Percentiles rank a stretch among this genome's conserved stretches.
These are phyloP conservation scores for Sebastes hopkinsi DNA, from an alignment of 2,797 vertebrate genomes.

Conservation along the genomic window DNA sequence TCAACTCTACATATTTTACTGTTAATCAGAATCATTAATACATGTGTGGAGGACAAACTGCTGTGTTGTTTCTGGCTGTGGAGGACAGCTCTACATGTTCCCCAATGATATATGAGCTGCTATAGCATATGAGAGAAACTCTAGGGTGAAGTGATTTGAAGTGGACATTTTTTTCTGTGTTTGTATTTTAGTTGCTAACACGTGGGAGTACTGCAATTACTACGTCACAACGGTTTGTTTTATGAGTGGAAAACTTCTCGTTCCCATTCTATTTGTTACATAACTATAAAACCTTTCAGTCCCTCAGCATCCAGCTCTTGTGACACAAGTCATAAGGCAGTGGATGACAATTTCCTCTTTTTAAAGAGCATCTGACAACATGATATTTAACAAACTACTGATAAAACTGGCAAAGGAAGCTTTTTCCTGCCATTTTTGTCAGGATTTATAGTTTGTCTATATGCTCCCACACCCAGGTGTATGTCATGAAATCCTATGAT, in stretches of 20 bases:
- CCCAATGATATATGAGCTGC: slow-evolving; percentile 8
- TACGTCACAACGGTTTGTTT: not conserved
- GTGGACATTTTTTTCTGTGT: not conserved
- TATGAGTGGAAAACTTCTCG: not conserved
- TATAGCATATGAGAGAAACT: not conserved
- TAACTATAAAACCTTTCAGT: not conserved
- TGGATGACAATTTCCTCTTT: slow-evolving; percentile 12
- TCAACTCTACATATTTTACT: not conserved
- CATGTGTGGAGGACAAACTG: not conserved
- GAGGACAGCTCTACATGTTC: slow-evolving; percentile 18
- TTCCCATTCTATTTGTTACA: slow-evolving; percentile 1
- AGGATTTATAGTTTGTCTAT: not conserved
- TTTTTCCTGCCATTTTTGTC: not conserved
- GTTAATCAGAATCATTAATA: not conserved
- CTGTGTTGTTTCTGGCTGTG: slow-evolving; percentile 12
- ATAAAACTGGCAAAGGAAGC: not conserved
- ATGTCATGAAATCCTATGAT: not conserved
- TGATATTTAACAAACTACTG: not conserved
- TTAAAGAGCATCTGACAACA: not conserved
- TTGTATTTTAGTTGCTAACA: not conserved
- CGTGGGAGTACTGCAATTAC: not conserved
- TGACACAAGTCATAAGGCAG: slow-evolving; percentile 36
- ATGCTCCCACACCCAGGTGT: not conserved
- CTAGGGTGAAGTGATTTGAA: not conserved
- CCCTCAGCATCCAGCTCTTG: not conserved